Evolutionary conservation across 2,113 vertebrate genomes (phyloP).

Genomic region (Hippocampus barbouri): DNA sequence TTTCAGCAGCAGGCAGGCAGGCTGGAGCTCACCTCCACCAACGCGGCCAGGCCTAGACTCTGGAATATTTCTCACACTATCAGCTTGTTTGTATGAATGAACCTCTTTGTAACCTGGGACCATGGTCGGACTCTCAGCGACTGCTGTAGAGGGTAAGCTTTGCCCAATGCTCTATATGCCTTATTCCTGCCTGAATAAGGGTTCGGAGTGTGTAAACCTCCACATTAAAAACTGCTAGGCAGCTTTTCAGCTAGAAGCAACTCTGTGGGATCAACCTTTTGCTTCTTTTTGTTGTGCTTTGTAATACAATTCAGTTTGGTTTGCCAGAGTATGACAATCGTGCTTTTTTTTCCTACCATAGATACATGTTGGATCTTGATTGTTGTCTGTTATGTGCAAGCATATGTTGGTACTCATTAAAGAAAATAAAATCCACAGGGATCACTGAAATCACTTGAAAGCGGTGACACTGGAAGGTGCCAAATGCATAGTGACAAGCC

Average conservation of each 20-base stretch:
- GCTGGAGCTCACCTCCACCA: slow-evolving; percentile 27
- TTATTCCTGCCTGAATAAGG: not conserved
- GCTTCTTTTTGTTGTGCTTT: not conserved
- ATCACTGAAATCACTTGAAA: not conserved
- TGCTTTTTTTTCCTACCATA: not conserved
- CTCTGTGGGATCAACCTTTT: slow-evolving; percentile 13
- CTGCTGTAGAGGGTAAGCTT: slow-evolving; percentile 56
- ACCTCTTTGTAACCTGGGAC: slow-evolving; percentile 12
- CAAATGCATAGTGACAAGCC: not conserved
- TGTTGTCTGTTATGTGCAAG: not conserved
- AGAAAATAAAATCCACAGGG: not conserved
- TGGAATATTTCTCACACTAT: slow-evolving; percentile 33
- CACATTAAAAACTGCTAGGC: not conserved
- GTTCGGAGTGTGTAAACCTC: not conserved
- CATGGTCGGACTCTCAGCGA: slow-evolving; percentile 68
- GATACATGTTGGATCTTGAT: not conserved
- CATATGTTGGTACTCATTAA: not conserved
- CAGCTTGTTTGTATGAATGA: slow-evolving; percentile 35
- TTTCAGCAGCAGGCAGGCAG: slow-evolving; percentile 37
- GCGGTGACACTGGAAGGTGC: not conserved
- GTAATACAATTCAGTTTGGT: not conserved
- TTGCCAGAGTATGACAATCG: not conserved
- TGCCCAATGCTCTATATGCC: not conserved
- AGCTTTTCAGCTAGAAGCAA: slow-evolving; percentile 9
- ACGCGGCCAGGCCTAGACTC: slow-evolving; percentile 28